Evolutionary conservation across 1,140 invertebrate species (phyloP), one percentile per base, ranked within the genome.

Genomic region (Camponotus pennsylvanicus): DNA sequence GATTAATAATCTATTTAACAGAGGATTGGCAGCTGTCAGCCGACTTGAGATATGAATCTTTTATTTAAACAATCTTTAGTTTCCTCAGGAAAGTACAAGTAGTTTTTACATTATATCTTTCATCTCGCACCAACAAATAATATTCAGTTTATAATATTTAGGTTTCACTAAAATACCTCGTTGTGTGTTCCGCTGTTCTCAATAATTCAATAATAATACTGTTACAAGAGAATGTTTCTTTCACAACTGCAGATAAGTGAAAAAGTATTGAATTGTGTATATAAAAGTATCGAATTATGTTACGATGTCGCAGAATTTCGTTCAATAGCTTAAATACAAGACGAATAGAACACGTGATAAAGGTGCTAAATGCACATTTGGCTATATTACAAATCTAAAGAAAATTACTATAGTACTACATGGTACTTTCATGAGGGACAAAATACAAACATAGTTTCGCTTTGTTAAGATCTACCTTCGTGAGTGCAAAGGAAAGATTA

Each of bases 1-100:
- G 32, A 57, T 40, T 66, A 15, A 55, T 55, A 13, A 59, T 49
- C 11, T 18, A 83, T 13, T 75, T 27, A 52, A 15, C 40, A 78
- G 45, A 78, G 45, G 37, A 57, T 70, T 15, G 11, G 8, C n/a
- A 27, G 18, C 3, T 78, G 6, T 18, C 32, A 18, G 34, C 42
- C 40, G 3, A 37, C 79, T 83, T 86, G 86, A 49, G 49, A 91
- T 91, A 92, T 92, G 77, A 90, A 87, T 88, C 61, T 89, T 92
- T 92, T 92, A 92, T 92, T 92, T 88, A 92, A 92, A 92, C 91
- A 92, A 91, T 91, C 63, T 91, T 71, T 92, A 91, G 87, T 75
- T 91, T 87, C 85, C 64, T 89, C 86, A 85, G 86, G 77, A 90
- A 92, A 92, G 88, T 92, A 92, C 91, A 92, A 89, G 86, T 88